Percentiles rank a stretch among this genome's conserved stretches.
These are phyloP conservation scores for Leucophora obtusa DNA, from an alignment of 2,888 invertebrate species.

Conservation along the genomic window DNA sequence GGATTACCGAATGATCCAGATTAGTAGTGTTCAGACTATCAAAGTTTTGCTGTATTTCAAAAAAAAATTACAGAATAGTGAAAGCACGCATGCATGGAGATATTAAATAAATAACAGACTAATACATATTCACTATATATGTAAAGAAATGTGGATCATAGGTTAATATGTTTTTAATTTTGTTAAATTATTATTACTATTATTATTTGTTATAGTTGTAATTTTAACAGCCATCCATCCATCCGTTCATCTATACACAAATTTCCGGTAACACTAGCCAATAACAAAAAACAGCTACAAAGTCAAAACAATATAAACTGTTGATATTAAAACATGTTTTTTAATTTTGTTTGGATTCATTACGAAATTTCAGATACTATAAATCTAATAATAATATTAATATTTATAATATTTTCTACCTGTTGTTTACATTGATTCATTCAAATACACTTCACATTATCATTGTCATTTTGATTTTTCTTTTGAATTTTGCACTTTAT, in stretches of 20 bases:
- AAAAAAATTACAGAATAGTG: neutral
- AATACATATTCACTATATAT: too few species aligned
- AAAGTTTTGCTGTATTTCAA: too few species aligned
- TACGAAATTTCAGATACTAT: neutral
- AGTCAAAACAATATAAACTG: neutral
- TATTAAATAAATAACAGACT: neutral
- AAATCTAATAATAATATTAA: neutral
- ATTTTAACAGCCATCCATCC: constrained; percentile 1
- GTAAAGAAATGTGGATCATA: constrained; percentile 23
- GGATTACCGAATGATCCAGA: too few species aligned
- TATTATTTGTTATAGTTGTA: neutral
- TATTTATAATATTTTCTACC: constrained; percentile 6
- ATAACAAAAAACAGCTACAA: constrained; percentile 9
- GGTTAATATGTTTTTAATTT: constrained; percentile 55
- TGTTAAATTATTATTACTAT: constrained; percentile 16
- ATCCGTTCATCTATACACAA: neutral
- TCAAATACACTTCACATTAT: neutral
- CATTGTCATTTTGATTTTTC: constrained; percentile 1
- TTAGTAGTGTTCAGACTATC: too few species aligned
- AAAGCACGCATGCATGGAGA: constrained; percentile 20
- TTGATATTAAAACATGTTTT: neutral
- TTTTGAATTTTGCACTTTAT: constrained; percentile 20
- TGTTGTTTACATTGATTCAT: constrained; percentile 6
- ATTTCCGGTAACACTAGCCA: constrained; percentile 37
- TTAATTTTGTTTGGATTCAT: neutral